These are phyloP conservation scores for Micoletzkya japonica DNA, from an alignment of 2,888 invertebrate species.

Conservation along the genomic window DNA sequence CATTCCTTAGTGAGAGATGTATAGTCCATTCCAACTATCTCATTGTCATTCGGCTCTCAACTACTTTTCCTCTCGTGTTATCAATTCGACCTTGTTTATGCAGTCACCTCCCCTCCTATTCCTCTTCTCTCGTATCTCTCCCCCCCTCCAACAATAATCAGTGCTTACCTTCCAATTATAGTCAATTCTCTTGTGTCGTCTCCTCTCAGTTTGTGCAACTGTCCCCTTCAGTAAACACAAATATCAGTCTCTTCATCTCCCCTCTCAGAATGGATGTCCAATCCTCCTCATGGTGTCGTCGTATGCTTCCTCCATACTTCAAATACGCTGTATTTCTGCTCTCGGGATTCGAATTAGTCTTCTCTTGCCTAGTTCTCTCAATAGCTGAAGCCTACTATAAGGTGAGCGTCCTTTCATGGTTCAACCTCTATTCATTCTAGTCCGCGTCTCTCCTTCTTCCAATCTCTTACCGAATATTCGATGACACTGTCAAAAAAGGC, in stretches of 20 bases:
- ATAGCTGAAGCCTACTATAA: conserved; percentile 27
- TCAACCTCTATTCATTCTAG: conserved; percentile 27
- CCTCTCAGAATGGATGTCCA: background rate
- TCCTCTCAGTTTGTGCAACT: background rate
- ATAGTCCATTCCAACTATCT: no score
- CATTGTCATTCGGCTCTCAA: no score
- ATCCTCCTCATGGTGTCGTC: conserved; percentile 7
- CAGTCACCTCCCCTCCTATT: no score
- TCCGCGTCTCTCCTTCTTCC: conserved; percentile 42
- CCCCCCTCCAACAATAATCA: background rate
- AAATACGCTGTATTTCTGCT: conserved; percentile 55
- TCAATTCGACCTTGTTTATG: no score
- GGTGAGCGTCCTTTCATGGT: conserved; percentile 6
- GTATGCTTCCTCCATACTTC: conserved; percentile 51
- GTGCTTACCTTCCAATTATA: background rate
- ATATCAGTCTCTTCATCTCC: background rate
- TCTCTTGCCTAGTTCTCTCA: conserved; percentile 24
- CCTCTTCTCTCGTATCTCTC: background rate
- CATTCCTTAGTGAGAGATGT: no score
- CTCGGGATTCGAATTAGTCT: conserved; percentile 53
- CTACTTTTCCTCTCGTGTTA: no score
- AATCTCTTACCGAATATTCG: conserved; percentile 52
- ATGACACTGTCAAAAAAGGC: conserved; percentile 50
- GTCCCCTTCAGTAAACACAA: background rate
- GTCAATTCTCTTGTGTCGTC: background rate